A percentile compares a stretch with the other conserved stretches of the same genome.
Conservation (phyloP, 2,113 vertebrate species). For the Etheostoma cragini region DNA sequence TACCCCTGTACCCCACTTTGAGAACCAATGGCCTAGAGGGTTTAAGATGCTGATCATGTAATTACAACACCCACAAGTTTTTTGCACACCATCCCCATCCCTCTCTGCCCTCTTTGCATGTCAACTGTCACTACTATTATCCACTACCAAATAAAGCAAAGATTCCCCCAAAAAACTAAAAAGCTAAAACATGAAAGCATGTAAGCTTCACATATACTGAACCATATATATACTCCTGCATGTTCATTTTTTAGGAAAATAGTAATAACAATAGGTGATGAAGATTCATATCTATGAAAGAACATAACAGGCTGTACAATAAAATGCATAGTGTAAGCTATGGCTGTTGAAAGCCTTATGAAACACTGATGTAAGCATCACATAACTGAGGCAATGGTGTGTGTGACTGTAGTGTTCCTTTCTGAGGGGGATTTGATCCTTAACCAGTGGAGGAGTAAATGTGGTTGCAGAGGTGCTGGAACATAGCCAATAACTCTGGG, state of each 20-base stretch:
- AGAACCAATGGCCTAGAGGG: neutral
- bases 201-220: neutral
- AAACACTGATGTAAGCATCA: conserved; percentile 42
- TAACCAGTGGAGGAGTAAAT: conserved; percentile 67
- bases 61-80: neutral
- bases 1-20: too few species aligned
- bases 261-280: neutral
- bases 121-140: neutral
- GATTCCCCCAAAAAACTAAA: neutral
- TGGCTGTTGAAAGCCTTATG: conserved; percentile 16
- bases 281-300: neutral
- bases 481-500: conserved; percentile 61
- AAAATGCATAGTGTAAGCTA: neutral
- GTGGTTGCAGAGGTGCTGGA: conserved; percentile 61
- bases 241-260: neutral
- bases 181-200: neutral
- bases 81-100: neutral
- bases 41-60: conserved; percentile 15
- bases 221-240: neutral
- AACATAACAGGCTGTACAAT: neutral
- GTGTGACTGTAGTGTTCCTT: conserved; percentile 49
- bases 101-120: neutral
- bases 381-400: conserved; percentile 15
- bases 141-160: neutral
- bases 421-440: conserved; percentile 61